Base-by-base conservation (phyloP, 2,113 vertebrate species). In the Todiramphus chloris region DNA sequence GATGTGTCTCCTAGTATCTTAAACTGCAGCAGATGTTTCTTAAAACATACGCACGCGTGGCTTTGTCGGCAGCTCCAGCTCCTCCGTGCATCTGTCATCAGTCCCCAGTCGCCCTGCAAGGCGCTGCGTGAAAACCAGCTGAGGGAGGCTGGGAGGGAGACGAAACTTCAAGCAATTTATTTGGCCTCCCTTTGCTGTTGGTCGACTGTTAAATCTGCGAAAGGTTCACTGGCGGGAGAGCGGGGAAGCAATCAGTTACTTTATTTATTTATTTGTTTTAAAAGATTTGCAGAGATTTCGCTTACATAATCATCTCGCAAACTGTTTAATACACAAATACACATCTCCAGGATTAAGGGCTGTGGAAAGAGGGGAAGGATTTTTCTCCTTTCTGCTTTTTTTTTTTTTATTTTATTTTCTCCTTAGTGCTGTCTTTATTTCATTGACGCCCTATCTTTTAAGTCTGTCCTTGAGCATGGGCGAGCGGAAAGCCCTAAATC, bases 201-300 rank as follows among this genome's bases (percentile, higher is more conserved):
- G 55, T 63, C 66, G 60, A 83, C 86, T 66, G 50, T 27, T 93
- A 85, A 93, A 96, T 95, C 93, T 95, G 83, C 31, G 16, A 48
- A 87, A 96, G 92, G 92, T 94, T 89, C 87, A 66, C 70, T 3
- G 6, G 74, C 3, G 13, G 72, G 51, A 73, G 31, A 80, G 67
- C 2, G 37, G 58, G 35, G 25, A 76, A 85, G 70, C 78, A 92
- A 97, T 80, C 90, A 83, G 70, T 85, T 95, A 28, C 27, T 55
- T 55, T 39, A 44, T 67, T 76, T 33, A 28, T 27, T 59, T 33
- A 48, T 41, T 73, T 76, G 64, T 76, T 50, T 20, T 13, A 9
- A 33, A 96, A 97, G 93, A 95, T 97, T 96, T 96, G 87, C 58
- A 77, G 96, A 94, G 95, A 93, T 96, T 95, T 96, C 24, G 3